These are phyloP conservation scores for Sinocyclocheilus anshuiensis DNA, from an alignment of 2,113 vertebrate species.

Conservation along the genomic window DNA sequence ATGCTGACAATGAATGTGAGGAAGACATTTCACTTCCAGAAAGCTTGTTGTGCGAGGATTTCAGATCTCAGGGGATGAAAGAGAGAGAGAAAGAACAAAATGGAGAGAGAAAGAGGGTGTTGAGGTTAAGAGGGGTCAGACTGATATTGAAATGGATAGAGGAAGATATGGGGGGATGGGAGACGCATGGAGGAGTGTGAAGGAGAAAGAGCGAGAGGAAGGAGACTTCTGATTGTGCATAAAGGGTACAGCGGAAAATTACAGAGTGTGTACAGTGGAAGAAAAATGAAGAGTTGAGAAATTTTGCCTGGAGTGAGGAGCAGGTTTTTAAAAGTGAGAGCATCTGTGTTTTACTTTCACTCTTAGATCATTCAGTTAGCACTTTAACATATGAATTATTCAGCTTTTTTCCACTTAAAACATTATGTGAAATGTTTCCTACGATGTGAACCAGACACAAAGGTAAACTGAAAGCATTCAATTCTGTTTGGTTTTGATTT, in stretches of 20 bases:
- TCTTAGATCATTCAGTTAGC: neutral
- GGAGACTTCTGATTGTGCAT: neutral
- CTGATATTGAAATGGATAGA: constrained; percentile 49
- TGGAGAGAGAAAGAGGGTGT: neutral
- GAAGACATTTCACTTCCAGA: constrained; percentile 40
- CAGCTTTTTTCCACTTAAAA: neutral
- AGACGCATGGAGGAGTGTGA: neutral
- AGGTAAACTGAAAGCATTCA: neutral
- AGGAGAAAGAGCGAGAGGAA: neutral
- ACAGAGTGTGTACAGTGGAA: neutral
- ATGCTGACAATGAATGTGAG: constrained; percentile 47
- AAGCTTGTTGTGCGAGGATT: constrained; percentile 37
- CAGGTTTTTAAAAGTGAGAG: neutral
- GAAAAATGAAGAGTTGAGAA: neutral
- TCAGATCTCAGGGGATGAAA: constrained; percentile 34
- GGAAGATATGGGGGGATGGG: constrained; percentile 12
- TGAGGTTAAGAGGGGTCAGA: constrained; percentile 49
- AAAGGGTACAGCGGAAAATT: neutral
- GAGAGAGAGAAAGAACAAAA: constrained; percentile 19
- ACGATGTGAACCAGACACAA: neutral
- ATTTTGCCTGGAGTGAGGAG: neutral
- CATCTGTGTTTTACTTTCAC: constrained; percentile 3
- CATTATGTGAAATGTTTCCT: neutral
- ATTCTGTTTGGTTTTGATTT: neutral
- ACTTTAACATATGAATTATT: neutral